phyloP scores from a whole-genome alignment of 2,888 invertebrate species.

The Ommatoiulus sabulosus region DNA sequence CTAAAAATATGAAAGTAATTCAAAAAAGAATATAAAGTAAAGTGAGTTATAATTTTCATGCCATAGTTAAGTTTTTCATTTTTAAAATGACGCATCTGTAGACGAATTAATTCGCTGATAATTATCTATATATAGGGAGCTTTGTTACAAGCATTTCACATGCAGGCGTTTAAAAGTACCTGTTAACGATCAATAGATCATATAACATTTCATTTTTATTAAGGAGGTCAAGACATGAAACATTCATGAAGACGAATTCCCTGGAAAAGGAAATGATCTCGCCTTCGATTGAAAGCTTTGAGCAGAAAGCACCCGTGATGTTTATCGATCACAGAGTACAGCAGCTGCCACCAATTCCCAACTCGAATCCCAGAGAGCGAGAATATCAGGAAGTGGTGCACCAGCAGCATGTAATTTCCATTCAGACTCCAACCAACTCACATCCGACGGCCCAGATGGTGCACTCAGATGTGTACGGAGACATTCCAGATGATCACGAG shows the following conservation, averaged over 20 bases:
- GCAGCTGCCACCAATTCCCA: conserved; percentile 49
- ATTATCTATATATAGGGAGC: too few species aligned
- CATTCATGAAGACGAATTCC: conserved; percentile 20
- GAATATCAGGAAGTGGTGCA: conserved; percentile 52
- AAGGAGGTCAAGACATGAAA: conserved; percentile 47
- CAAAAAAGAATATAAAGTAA: too few species aligned
- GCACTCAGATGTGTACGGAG: conserved; percentile 48
- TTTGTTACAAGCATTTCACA: too few species aligned
- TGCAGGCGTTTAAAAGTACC: too few species aligned
- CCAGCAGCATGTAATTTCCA: conserved; percentile 42
- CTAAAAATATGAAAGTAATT: too few species aligned
- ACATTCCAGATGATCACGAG: conserved; percentile 52
- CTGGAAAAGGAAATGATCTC: conserved; percentile 46
- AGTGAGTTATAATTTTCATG: too few species aligned
- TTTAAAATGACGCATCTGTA: too few species aligned
- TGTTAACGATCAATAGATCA: too few species aligned
- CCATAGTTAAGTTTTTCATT: too few species aligned
- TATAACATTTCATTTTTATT: neutral
- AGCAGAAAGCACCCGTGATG: conserved; percentile 25
- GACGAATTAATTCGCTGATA: too few species aligned
- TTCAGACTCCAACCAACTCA: conserved; percentile 17
- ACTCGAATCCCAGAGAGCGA: conserved; percentile 12
- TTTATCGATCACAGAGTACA: conserved; percentile 44
- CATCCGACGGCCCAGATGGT: conserved; percentile 31
- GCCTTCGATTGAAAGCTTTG: conserved; percentile 32